Evolutionary conservation across 2,888 invertebrate species (phyloP).

Genomic region (Bellardia bayeri): DNA sequence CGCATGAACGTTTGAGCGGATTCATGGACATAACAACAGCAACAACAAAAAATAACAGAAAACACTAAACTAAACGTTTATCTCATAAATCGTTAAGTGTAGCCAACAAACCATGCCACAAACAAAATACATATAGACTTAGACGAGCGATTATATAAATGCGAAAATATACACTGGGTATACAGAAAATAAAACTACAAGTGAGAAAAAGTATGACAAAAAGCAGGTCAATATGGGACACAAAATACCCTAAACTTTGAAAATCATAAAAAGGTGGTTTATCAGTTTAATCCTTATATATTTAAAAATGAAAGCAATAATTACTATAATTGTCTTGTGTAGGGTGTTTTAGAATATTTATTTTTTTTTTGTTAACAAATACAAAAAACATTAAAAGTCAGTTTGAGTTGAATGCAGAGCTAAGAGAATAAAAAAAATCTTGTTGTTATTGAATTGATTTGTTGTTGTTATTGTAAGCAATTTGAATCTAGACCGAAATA

Average conservation of each 20-base stretch:
- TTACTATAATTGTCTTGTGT: not conserved
- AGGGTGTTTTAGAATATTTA: not conserved
- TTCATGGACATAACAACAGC: slow-evolving; percentile 2
- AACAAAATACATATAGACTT: slow-evolving; percentile 45
- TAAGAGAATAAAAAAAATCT: slow-evolving; percentile 55
- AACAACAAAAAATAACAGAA: slow-evolving; percentile 13
- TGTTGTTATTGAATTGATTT: slow-evolving; percentile 63
- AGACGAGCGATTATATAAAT: slow-evolving; percentile 16
- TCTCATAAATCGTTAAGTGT: slow-evolving; percentile 73
- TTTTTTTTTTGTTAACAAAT: not conserved
- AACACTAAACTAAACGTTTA: slow-evolving; percentile 71
- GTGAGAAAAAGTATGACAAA: no score
- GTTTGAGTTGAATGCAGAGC: not conserved
- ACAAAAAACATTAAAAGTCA: slow-evolving; percentile 35
- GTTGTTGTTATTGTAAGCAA: slow-evolving; percentile 46
- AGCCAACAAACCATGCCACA: slow-evolving; percentile 71
- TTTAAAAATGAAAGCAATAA: no score
- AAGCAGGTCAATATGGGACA: no score
- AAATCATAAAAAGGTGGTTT: no score
- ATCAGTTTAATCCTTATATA: no score
- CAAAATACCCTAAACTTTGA: no score
- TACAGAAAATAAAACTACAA: not conserved
- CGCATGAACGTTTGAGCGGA: slow-evolving; percentile 13
- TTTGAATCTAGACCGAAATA: slow-evolving; percentile 29
- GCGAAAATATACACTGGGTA: not conserved